phyloP scores from a whole-genome alignment of 2,888 invertebrate species.

The Steinernema hermaphroditum region DNA sequence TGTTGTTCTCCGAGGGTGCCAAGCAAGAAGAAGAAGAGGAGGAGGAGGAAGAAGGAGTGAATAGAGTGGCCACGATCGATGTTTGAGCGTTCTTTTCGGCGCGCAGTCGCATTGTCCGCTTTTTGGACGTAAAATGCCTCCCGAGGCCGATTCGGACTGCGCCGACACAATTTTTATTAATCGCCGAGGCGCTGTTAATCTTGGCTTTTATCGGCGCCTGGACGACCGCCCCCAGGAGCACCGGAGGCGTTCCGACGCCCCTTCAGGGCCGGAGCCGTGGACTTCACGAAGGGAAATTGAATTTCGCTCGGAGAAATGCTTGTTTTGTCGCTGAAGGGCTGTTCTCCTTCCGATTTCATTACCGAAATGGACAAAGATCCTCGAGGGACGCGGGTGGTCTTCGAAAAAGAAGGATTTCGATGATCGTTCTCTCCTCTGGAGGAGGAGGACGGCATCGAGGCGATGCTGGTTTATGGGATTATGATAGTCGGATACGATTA shows the following conservation, averaged over 20 bases:
- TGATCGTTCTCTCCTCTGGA: too few species aligned
- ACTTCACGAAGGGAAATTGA: constrained; percentile 9
- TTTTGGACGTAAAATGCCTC: not conserved
- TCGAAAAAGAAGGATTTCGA: too few species aligned
- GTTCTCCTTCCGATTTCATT: constrained; percentile 1
- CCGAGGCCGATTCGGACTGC: not conserved
- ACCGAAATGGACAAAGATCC: not conserved
- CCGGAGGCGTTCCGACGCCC: not conserved
- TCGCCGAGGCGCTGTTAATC: constrained; percentile 26
- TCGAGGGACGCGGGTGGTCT: not conserved
- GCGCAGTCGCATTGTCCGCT: constrained; percentile 1
- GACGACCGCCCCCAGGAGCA: not conserved
- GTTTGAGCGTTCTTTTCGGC: not conserved
- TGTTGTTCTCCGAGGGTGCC: constrained; percentile 20
- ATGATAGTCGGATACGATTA: too few species aligned
- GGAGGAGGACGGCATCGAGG: too few species aligned
- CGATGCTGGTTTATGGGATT: too few species aligned
- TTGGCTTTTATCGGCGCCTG: constrained; percentile 18
- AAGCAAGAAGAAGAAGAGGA: constrained; percentile 29
- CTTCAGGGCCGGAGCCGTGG: not conserved
- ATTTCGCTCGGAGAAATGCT: not conserved
- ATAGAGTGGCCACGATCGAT: constrained; percentile 26
- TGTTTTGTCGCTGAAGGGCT: constrained; percentile 2
- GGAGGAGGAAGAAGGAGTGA: constrained; percentile 29
- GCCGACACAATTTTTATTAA: constrained; percentile 26